Evolutionary conservation across 2,797 vertebrate species (phyloP).

Genomic region (Novumbra hubbsi): DNA sequence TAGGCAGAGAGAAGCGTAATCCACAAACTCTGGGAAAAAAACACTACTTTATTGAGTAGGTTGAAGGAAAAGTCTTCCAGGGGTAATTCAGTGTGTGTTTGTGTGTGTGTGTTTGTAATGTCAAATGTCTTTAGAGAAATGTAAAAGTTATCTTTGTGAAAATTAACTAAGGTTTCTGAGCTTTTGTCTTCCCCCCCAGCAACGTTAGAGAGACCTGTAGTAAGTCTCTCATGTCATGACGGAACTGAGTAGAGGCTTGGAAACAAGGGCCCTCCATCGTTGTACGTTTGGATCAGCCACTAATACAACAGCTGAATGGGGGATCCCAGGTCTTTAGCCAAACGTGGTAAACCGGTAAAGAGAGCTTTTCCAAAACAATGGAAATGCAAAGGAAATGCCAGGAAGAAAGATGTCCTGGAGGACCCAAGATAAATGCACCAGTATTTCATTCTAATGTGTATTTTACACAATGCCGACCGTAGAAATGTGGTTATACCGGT

Average conservation of each 20-base stretch:
- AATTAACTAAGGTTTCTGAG: not conserved
- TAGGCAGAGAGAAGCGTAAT: not conserved
- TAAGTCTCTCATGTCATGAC: conserved; percentile 22
- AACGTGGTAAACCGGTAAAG: too few species aligned
- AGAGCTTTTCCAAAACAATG: too few species aligned
- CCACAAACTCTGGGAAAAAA: conserved; percentile 37
- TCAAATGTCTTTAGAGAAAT: not conserved
- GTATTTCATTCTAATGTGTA: too few species aligned
- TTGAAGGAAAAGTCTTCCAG: not conserved
- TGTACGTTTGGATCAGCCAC: not conserved
- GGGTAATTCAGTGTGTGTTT: not conserved
- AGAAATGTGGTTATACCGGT: too few species aligned
- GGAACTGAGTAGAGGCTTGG: not conserved
- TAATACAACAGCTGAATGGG: not conserved
- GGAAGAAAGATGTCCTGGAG: too few species aligned
- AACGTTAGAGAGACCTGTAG: conserved; percentile 27
- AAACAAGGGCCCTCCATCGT: not conserved
- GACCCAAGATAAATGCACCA: too few species aligned
- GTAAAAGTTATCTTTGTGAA: not conserved
- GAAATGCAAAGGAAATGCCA: too few species aligned
- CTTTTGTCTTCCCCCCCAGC: not conserved
- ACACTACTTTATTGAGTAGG: not conserved
- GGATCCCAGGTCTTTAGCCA: too few species aligned
- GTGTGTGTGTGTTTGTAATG: conserved; percentile 1
- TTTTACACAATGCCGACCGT: too few species aligned